These are phyloP conservation scores for Numenius phaeopus DNA, from an alignment of 2,797 vertebrate species.

Conservation along the genomic window DNA sequence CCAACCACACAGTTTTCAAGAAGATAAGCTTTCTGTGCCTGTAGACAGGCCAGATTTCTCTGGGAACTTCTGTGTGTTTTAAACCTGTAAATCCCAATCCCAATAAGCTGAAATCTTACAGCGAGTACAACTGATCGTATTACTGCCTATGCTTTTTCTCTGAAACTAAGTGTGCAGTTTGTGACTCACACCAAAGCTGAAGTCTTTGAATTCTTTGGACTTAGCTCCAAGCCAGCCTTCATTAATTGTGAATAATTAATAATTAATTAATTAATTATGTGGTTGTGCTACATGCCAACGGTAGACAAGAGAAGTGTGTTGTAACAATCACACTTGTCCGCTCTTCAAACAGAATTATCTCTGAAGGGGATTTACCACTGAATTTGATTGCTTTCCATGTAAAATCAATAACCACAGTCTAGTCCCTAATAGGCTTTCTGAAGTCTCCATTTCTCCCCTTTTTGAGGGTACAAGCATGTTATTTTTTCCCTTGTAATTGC, in stretches of 20 bases:
- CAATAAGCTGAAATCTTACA: background rate
- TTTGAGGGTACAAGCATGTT: background rate
- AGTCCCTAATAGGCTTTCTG: background rate
- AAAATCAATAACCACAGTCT: constrained; percentile 42
- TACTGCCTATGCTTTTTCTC: background rate
- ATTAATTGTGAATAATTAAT: background rate
- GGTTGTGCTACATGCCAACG: background rate
- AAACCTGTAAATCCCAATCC: background rate
- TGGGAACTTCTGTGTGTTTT: background rate
- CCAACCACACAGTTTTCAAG: background rate
- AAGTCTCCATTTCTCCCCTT: background rate
- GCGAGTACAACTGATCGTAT: fast-evolving
- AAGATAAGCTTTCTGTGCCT: background rate
- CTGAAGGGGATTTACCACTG: background rate
- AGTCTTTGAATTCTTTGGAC: background rate
- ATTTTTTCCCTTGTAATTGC: background rate
- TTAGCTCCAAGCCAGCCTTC: background rate
- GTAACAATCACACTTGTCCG: background rate
- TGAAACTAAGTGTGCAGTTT: background rate
- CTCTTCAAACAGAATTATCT: constrained; percentile 28
- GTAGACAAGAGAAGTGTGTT: background rate
- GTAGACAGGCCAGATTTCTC: background rate
- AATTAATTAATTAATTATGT: background rate
- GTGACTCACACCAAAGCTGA: background rate
- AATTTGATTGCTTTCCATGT: constrained; percentile 45